Evolutionary conservation across 2,797 vertebrate genomes (phyloP).

Genomic region (Pogoniulus pusillus): DNA sequence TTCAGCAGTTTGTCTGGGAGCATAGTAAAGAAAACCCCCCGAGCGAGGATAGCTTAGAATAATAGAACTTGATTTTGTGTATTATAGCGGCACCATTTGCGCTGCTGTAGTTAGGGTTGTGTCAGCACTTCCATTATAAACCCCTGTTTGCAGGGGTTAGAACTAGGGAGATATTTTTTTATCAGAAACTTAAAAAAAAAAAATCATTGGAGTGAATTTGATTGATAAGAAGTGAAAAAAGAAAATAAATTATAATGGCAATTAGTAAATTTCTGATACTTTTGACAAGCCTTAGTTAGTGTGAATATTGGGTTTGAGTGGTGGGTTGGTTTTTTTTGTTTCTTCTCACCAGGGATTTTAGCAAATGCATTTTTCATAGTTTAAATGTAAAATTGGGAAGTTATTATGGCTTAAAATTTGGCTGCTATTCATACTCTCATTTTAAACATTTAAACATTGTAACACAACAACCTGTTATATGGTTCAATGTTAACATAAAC

Average conservation of each 20-base stretch:
- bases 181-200: constrained; percentile 72
- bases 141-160: constrained; percentile 82
- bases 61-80: constrained; percentile 99
- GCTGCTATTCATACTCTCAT: constrained; percentile 3
- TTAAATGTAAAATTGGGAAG: constrained; percentile 29
- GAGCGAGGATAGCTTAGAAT: constrained; percentile 98
- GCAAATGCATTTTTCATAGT: constrained; percentile 39
- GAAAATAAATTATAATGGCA: constrained; percentile 65
- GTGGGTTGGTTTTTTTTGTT: neutral
- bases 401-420: constrained; percentile 36
- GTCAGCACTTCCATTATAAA: constrained; percentile 86
- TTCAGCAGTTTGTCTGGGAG: constrained; percentile 99
- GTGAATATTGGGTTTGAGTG: neutral
- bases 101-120: constrained; percentile 84
- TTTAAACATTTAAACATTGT: constrained; percentile 37
- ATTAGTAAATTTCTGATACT: constrained; percentile 60
- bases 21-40: constrained; percentile 95
- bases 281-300: constrained; percentile 35
- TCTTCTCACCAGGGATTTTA: neutral
- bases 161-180: constrained; percentile 80
- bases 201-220: constrained; percentile 75
- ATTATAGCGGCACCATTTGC: constrained; percentile 86
- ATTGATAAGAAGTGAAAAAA: constrained; percentile 75
- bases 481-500: constrained; percentile 1
- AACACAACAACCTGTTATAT: neutral